Conservation (phyloP, 2,797 vertebrate species). For the Lates japonicus region DNA sequence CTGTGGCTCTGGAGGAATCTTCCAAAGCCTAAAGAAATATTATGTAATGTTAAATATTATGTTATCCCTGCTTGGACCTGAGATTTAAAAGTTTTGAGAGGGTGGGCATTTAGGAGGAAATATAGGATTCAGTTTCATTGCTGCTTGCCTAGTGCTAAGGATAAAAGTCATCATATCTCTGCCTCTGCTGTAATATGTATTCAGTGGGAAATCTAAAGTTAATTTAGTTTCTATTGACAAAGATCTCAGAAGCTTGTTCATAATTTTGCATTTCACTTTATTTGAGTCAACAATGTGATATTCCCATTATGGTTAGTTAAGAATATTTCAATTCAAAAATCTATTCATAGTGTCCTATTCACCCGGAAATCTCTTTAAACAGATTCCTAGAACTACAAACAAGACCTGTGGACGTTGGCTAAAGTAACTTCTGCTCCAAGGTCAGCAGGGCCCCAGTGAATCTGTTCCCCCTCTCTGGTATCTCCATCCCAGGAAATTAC, state of each 20-base stretch:
- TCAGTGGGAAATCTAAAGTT: too few species aligned
- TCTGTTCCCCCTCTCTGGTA: constrained; percentile 30
- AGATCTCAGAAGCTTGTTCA: neutral
- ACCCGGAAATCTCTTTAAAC: constrained; percentile 49
- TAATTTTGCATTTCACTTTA: constrained; percentile 25
- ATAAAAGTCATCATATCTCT: neutral
- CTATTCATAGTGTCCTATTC: constrained; percentile 38
- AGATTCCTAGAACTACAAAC: constrained; percentile 55
- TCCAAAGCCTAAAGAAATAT: neutral
- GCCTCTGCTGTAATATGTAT: neutral
- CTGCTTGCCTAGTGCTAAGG: neutral
- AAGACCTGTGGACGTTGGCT: constrained; percentile 53
- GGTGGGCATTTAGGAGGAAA: neutral
- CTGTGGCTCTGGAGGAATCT: neutral
- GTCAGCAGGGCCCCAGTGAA: constrained; percentile 38
- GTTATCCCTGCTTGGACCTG: neutral
- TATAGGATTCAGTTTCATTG: neutral
- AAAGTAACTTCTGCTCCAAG: constrained; percentile 48
- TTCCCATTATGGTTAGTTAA: constrained; percentile 22
- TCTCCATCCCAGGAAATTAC: constrained; percentile 51
- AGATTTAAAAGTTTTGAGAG: neutral
- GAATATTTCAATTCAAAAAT: constrained; percentile 36
- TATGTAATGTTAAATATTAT: constrained; percentile 5
- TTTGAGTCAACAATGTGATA: constrained; percentile 9
- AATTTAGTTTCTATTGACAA: neutral